phyloP scores from a whole-genome alignment of 2,113 vertebrate genomes.

The Ursus arctos region DNA sequence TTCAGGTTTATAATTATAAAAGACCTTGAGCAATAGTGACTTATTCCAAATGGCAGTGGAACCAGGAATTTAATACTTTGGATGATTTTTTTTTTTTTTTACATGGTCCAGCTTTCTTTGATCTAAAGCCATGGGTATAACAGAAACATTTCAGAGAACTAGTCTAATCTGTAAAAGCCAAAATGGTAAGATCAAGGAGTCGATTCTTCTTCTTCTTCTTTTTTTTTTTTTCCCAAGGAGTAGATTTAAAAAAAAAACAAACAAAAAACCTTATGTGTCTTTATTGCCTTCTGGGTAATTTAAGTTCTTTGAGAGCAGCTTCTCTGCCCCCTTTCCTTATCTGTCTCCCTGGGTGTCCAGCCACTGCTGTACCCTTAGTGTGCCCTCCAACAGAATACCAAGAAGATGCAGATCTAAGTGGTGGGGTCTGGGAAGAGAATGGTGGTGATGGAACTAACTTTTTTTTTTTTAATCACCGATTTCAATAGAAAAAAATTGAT shows the following conservation, averaged over 20 bases:
- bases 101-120: not conserved
- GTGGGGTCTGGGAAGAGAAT: not conserved
- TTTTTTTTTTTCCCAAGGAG: not conserved
- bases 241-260: not conserved
- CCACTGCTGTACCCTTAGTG: not conserved
- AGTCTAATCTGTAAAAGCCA: not conserved
- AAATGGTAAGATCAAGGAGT: not conserved
- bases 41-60: not conserved
- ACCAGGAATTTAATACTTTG: slow-evolving; percentile 12
- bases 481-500: slow-evolving; percentile 24
- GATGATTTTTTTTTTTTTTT: not conserved
- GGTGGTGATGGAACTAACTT: not conserved
- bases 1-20: not conserved
- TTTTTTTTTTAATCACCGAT: not conserved
- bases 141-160: slow-evolving; percentile 47
- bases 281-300: not conserved
- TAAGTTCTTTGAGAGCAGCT: not conserved
- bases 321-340: not conserved
- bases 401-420: not conserved
- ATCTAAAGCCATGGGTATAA: not conserved
- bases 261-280: not conserved
- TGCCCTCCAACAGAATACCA: not conserved
- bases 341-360: not conserved
- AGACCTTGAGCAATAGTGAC: not conserved
- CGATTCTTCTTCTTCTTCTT: not conserved